These are phyloP conservation scores for Onychorhynchus coronatus DNA, from an alignment of 2,113 vertebrate genomes.

Conservation along the genomic window DNA sequence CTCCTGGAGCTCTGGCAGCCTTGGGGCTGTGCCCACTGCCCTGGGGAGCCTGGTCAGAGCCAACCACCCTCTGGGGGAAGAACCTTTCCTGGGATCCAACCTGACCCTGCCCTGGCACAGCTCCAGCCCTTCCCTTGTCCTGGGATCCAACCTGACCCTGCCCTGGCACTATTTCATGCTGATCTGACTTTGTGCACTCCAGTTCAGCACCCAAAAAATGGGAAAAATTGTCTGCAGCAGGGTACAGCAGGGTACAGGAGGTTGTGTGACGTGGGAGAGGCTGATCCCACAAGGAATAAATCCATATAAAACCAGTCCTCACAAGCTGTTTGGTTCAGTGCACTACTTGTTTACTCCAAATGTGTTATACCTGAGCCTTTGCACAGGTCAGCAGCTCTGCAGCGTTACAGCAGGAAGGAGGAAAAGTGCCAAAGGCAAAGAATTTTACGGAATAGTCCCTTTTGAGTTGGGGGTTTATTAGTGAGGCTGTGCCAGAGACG, in stretches of 20 bases:
- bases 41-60: no score
- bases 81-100: neutral
- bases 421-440: neutral
- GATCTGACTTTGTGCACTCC: neutral
- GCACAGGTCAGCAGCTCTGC: neutral
- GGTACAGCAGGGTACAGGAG: neutral
- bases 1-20: no score
- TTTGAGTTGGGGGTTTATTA: neutral
- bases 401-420: neutral
- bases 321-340: neutral
- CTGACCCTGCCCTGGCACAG: neutral
- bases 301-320: neutral
- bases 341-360: neutral
- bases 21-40: no score
- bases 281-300: neutral
- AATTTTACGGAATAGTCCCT: neutral
- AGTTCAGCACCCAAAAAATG: neutral
- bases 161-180: no score
- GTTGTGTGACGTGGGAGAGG: neutral
- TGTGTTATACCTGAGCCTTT: accelerated
- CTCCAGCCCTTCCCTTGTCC: no score
- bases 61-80: no score
- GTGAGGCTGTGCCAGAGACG: neutral
- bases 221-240: neutral
- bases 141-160: neutral